Conservation (phyloP, 2,113 vertebrate genomes). For the Halcyon senegalensis region DNA sequence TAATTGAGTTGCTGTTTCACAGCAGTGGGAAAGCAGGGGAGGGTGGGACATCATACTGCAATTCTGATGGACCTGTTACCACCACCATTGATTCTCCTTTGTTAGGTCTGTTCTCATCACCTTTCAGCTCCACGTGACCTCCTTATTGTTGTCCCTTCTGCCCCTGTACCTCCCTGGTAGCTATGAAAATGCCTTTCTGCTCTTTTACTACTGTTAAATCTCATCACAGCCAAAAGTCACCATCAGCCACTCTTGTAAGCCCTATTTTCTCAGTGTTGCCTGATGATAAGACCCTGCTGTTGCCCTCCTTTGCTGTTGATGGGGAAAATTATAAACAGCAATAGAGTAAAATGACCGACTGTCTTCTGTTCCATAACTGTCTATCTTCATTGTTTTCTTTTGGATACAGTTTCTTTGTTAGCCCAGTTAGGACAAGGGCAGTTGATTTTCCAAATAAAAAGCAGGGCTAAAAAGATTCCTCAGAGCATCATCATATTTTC, state of each 20-base stretch:
- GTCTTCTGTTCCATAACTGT: background rate
- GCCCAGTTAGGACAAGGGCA: accelerated
- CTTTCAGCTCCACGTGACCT: background rate
- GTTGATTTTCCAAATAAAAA: background rate
- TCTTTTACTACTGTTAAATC: background rate
- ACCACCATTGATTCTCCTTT: background rate
- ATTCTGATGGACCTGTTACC: background rate
- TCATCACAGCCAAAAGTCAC: background rate
- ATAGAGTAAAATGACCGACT: background rate
- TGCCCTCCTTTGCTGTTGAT: background rate
- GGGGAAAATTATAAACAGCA: background rate
- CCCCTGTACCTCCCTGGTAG: background rate
- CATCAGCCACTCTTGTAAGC: background rate
- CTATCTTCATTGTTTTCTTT: background rate
- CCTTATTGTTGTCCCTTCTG: background rate
- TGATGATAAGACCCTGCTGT: background rate
- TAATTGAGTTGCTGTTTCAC: background rate
- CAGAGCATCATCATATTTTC: background rate
- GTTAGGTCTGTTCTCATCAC: background rate
- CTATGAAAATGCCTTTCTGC: background rate
- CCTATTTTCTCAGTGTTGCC: background rate
- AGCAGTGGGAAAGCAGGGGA: background rate
- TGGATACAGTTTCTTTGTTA: background rate
- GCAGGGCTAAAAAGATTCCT: background rate
- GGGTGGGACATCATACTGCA: background rate